Percentiles rank a stretch among this genome's conserved stretches.
phyloP scores from a whole-genome alignment of 2,888 invertebrate genomes.

The Lithosia quadra region DNA sequence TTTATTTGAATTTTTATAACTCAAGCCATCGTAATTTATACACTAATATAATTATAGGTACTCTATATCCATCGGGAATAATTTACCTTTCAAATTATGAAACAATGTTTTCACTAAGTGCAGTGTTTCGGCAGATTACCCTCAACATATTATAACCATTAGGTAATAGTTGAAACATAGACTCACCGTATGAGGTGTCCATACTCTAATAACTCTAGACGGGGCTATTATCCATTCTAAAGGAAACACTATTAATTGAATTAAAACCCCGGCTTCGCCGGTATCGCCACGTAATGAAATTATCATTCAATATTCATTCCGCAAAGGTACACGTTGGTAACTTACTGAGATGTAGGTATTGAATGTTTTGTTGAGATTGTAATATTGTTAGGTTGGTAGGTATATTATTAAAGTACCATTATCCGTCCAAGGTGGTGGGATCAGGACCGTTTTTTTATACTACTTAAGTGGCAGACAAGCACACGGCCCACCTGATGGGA shows the following conservation, averaged over 20 bases:
- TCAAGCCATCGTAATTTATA: too few relatives aligned
- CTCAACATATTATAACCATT: neutral
- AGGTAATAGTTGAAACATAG: slow-evolving; percentile 6
- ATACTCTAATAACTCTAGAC: slow-evolving; percentile 45
- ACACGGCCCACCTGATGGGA: too few relatives aligned
- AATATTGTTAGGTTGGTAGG: slow-evolving; percentile 35
- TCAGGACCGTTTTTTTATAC: too few relatives aligned
- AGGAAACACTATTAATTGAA: slow-evolving; percentile 64
- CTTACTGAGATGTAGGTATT: slow-evolving; percentile 38
- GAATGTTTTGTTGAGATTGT: slow-evolving; percentile 45
- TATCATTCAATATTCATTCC: slow-evolving; percentile 63
- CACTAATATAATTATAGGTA: too few relatives aligned
- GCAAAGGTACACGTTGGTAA: slow-evolving; percentile 40
- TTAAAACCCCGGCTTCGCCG: slow-evolving; percentile 53
- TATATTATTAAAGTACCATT: slow-evolving; percentile 10
- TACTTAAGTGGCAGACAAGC: too few relatives aligned
- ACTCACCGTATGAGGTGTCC: slow-evolving; percentile 30
- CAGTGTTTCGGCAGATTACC: too few relatives aligned
- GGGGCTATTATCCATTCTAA: slow-evolving; percentile 57
- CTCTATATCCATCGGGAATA: too few relatives aligned
- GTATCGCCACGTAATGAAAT: slow-evolving; percentile 58
- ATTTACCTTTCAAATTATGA: too few relatives aligned
- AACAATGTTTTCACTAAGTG: too few relatives aligned
- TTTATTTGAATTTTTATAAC: too few relatives aligned
- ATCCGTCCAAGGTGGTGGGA: too few relatives aligned